Evolutionary conservation across 2,797 vertebrate species (phyloP).

Genomic region (Sphaeramia orbicularis): DNA sequence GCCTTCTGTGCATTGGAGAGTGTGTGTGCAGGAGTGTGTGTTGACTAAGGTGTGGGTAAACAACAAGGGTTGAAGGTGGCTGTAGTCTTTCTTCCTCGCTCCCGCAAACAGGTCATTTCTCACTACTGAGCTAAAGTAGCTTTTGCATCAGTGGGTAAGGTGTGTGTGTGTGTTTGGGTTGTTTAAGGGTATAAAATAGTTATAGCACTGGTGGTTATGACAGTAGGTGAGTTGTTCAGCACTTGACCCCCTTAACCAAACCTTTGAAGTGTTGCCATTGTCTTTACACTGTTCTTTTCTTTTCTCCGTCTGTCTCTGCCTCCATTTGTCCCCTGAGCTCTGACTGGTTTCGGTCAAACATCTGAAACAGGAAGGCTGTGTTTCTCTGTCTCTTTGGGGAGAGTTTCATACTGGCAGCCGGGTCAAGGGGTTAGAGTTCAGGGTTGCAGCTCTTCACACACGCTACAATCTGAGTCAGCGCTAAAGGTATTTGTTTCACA

Average conservation of each 20-base stretch:
- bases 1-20: slow-evolving; percentile 44
- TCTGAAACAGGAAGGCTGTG: slow-evolving; percentile 64
- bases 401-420: slow-evolving; percentile 68
- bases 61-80: slow-evolving; percentile 66
- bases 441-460: slow-evolving; percentile 70
- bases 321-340: slow-evolving; percentile 57
- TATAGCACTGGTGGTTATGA: slow-evolving; percentile 34
- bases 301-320: neutral
- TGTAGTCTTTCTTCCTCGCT: slow-evolving; percentile 57
- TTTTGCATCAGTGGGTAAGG: slow-evolving; percentile 36
- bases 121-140: slow-evolving; percentile 50
- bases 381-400: slow-evolving; percentile 64
- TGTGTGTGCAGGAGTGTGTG: slow-evolving; percentile 28
- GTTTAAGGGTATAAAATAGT: slow-evolving; percentile 16
- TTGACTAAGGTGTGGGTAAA: slow-evolving; percentile 66
- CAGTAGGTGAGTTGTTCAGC: slow-evolving; percentile 60
- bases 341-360: slow-evolving; percentile 49
- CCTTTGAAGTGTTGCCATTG: slow-evolving; percentile 69
- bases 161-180: slow-evolving; percentile 8
- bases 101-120: slow-evolving; percentile 59
- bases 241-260: slow-evolving; percentile 35
- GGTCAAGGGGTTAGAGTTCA: slow-evolving; percentile 81
- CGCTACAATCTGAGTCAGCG: slow-evolving; percentile 71
- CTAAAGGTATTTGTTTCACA: slow-evolving; percentile 46
- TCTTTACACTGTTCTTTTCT: slow-evolving; percentile 40